Conservation (phyloP, 2,113 vertebrate genomes). For the Jacana jacana region DNA sequence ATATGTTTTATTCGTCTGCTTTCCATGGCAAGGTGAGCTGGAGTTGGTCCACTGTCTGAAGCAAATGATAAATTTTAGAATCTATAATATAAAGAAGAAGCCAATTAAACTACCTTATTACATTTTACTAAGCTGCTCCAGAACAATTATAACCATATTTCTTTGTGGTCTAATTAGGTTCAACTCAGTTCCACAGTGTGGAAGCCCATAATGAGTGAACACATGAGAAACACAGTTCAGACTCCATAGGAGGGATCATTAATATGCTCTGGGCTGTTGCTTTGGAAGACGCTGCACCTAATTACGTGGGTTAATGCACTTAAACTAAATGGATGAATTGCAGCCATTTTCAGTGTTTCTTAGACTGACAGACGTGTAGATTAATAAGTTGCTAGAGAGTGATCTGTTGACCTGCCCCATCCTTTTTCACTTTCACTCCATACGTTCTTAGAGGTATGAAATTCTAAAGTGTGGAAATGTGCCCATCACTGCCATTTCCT, state of each 20-base stretch:
- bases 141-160: slow-evolving; percentile 57
- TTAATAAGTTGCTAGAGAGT: slow-evolving; percentile 34
- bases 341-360: background rate
- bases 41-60: background rate
- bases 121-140: slow-evolving; percentile 2
- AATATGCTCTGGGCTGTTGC: slow-evolving; percentile 30
- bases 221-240: background rate
- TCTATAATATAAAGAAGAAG: background rate
- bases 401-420: background rate
- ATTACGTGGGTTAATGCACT: slow-evolving; percentile 57
- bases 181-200: background rate
- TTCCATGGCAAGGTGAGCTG: background rate
- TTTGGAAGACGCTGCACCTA: slow-evolving; percentile 5
- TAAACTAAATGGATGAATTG: slow-evolving; percentile 38
- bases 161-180: slow-evolving; percentile 57
- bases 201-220: slow-evolving; percentile 21
- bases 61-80: background rate
- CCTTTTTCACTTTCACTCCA: background rate
- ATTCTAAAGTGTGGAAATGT: background rate
- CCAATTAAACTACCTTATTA: slow-evolving; percentile 37
- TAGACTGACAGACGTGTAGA: background rate
- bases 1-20: background rate
- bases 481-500: background rate
- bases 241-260: slow-evolving; percentile 20
- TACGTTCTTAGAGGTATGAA: background rate